Percentiles rank a stretch among this genome's conserved stretches.
These are phyloP conservation scores for Psilanteris sp. DNA, from an alignment of 1,140 invertebrate species.

Conservation along the genomic window DNA sequence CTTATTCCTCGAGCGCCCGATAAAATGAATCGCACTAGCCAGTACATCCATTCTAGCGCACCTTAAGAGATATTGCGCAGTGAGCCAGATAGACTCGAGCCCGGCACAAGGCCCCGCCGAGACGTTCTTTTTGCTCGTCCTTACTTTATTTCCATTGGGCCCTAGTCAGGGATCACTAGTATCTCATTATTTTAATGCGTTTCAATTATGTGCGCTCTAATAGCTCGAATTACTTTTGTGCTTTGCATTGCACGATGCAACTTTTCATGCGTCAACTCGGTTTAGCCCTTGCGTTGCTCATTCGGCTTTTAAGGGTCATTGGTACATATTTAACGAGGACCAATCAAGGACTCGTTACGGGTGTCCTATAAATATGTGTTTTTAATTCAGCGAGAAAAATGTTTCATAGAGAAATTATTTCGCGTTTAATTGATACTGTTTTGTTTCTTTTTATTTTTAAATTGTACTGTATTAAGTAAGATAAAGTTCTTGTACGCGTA, in stretches of 20 bases:
- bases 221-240: slow-evolving; percentile 57
- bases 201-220: slow-evolving; percentile 63
- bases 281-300: not conserved
- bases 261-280: slow-evolving; percentile 31
- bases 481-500: no score
- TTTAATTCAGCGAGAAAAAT: no score
- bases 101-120: slow-evolving; percentile 38
- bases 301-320: slow-evolving; percentile 16
- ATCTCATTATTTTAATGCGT: slow-evolving; percentile 65
- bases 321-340: no score
- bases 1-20: slow-evolving; percentile 53
- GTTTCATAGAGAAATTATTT: no score
- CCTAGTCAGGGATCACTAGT: slow-evolving; percentile 42
- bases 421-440: no score
- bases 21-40: slow-evolving; percentile 67
- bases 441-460: no score
- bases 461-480: no score
- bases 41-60: slow-evolving; percentile 63
- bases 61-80: slow-evolving; percentile 62
- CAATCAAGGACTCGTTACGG: no score
- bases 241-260: slow-evolving; percentile 35
- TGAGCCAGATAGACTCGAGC: slow-evolving; percentile 44
- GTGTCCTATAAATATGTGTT: no score
- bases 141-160: slow-evolving; percentile 48
- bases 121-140: slow-evolving; percentile 40